Evolutionary conservation across 2,113 vertebrate genomes (phyloP), one percentile per base, ranked within the genome.

Genomic region (Bujurquina vittata): DNA sequence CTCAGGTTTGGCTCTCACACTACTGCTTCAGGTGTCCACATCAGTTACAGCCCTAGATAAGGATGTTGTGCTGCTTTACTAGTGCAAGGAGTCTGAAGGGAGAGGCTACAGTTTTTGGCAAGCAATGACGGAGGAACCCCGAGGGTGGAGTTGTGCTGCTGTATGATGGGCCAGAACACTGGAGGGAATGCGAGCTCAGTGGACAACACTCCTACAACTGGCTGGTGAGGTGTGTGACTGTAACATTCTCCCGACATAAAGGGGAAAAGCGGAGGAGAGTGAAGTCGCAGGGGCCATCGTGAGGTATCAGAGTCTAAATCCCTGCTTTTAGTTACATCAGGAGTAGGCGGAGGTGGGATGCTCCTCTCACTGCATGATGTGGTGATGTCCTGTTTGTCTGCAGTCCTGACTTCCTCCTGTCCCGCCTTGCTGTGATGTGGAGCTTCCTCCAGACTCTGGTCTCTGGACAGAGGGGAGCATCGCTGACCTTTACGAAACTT

Each of bases 401-500:
- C 59, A 0, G 62, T 61, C 59, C 54, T 22, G 17, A 20, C 69
- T 12, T 93, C 85, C 31, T 92, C 85, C 1, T 79, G 84, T 29
- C 23, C 79, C 29, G 31, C 62, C 62, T 83, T 83, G 40, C 11
- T 73, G 12, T 52, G 43, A 1, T 79, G 73, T 14, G 54, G 12
- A 0, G 49, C 20, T 56, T 87, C 89, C 14, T 90, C 89, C 74
- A 54, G 10, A 62, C 78, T 69, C 56, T 52, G 37, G 15, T 92
- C 92, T 77, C 86, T 92, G 40, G 75, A 84, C 62, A 89, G 43
- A 4, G 91, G 82, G 11, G 85, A 56, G 43, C 83, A 92, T 9
- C 88, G 93, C 67, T 96, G 96, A 59, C 94, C 94, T 92, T 96
- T 97, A 29, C 96, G 96, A 72, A 95, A 95, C 90, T 96, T 97